These are phyloP conservation scores for Sphinx pinastri DNA, from an alignment of 2,888 invertebrate species.

Conservation along the genomic window DNA sequence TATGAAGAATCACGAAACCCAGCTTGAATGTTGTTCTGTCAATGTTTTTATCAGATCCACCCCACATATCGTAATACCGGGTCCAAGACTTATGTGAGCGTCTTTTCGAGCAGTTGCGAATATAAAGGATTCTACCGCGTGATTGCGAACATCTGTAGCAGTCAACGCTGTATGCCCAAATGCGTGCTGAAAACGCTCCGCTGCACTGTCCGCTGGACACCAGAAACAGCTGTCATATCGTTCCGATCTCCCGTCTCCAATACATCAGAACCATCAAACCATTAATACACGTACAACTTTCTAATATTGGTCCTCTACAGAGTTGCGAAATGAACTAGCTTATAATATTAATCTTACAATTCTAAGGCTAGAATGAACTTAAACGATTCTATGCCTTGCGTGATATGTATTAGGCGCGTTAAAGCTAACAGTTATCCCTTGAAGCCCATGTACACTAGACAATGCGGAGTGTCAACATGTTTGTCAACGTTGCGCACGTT, in stretches of 20 bases:
- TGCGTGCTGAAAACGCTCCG: no score
- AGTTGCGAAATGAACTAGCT: constrained; percentile 81
- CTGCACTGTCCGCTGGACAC: not conserved
- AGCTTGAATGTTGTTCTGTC: not conserved
- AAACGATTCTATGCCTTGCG: constrained; percentile 79
- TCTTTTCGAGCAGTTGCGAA: not conserved
- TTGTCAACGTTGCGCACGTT: no score
- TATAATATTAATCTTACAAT: constrained; percentile 57
- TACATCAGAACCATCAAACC: constrained; percentile 51
- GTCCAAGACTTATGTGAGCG: no score
- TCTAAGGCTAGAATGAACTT: constrained; percentile 78
- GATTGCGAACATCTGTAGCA: no score
- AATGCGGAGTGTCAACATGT: no score
- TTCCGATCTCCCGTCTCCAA: constrained; percentile 31
- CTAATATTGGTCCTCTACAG: constrained; percentile 84
- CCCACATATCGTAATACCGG: no score
- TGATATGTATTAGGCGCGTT: constrained; percentile 82
- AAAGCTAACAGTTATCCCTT: constrained; percentile 62
- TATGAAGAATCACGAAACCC: not conserved
- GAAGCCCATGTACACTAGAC: not conserved
- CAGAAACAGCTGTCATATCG: constrained; percentile 24
- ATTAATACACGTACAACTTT: constrained; percentile 80
- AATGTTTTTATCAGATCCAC: not conserved
- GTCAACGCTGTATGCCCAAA: no score
- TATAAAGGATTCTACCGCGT: no score